A percentile compares a stretch with the other conserved stretches of the same genome.
phyloP scores from a whole-genome alignment of 1,140 invertebrate species.

The Leptinotarsa undecemlineata region DNA sequence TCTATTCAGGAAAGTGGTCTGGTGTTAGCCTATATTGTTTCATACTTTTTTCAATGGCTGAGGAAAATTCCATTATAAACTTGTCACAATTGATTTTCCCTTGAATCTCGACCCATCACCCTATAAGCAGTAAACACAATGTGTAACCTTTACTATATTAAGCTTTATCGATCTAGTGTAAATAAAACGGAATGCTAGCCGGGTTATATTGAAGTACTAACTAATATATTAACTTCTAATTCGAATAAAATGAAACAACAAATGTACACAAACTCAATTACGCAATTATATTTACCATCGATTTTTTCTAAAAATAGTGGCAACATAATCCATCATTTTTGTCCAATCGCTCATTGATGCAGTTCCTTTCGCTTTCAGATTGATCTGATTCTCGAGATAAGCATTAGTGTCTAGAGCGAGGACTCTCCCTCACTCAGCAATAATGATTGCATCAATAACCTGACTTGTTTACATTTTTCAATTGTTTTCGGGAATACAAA shows the following conservation, averaged over 20 bases:
- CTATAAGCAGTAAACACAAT: neutral
- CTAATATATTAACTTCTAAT: slow-evolving; percentile 1
- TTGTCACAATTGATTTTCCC: neutral
- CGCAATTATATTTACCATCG: neutral
- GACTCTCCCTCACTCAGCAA: neutral
- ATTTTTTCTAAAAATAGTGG: slow-evolving; percentile 4
- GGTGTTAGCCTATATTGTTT: too few relatives aligned
- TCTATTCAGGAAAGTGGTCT: too few relatives aligned
- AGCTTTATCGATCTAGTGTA: neutral
- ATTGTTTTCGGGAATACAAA: slow-evolving; percentile 6
- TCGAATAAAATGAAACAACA: slow-evolving; percentile 3
- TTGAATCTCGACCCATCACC: neutral
- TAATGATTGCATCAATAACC: neutral
- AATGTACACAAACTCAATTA: neutral
- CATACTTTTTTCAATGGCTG: too few relatives aligned
- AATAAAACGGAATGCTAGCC: neutral
- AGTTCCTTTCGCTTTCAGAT: neutral
- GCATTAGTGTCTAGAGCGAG: neutral
- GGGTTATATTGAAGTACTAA: slow-evolving; percentile 1
- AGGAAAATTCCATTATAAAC: neutral
- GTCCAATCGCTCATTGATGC: neutral
- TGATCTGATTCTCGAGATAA: slow-evolving; percentile 5
- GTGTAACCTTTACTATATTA: neutral
- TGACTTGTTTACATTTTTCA: slow-evolving; percentile 6
- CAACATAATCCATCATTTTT: neutral